Evolutionary conservation across 2,113 vertebrate species (phyloP).

Genomic region (Hystrix cristata): DNA sequence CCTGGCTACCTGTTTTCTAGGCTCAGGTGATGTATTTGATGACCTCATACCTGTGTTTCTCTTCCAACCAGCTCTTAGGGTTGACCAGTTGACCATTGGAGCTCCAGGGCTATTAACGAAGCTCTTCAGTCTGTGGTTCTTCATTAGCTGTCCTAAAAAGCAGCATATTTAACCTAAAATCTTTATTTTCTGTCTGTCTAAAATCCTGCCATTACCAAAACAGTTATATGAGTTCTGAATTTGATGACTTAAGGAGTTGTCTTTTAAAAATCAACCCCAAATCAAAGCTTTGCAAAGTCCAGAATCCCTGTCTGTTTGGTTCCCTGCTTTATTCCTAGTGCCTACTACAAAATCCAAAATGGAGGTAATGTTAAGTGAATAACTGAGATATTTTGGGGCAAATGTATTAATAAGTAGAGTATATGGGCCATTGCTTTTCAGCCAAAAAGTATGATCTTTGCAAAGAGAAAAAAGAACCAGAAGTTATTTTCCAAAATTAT

Average conservation of each 20-base stretch:
- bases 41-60: rapidly evolving
- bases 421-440: not conserved
- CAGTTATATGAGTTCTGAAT: not conserved
- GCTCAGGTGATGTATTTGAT: not conserved
- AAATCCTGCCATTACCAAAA: not conserved
- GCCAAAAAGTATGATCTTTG: not conserved
- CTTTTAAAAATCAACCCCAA: not conserved
- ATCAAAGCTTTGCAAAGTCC: not conserved
- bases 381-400: not conserved
- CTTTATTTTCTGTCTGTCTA: not conserved
- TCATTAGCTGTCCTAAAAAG: not conserved
- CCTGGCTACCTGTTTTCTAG: not conserved
- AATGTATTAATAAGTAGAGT: not conserved
- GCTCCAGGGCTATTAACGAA: rapidly evolving
- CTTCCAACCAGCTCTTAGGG: not conserved
- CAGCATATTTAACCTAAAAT: not conserved
- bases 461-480: not conserved
- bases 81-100: not conserved
- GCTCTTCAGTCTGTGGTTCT: not conserved
- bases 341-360: not conserved
- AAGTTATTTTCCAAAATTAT: no score
- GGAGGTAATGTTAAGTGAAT: not conserved
- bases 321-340: not conserved
- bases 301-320: not conserved
- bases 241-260: not conserved